Conservation (phyloP, 2,113 vertebrate genomes). For the Rhinolophus sinicus region DNA sequence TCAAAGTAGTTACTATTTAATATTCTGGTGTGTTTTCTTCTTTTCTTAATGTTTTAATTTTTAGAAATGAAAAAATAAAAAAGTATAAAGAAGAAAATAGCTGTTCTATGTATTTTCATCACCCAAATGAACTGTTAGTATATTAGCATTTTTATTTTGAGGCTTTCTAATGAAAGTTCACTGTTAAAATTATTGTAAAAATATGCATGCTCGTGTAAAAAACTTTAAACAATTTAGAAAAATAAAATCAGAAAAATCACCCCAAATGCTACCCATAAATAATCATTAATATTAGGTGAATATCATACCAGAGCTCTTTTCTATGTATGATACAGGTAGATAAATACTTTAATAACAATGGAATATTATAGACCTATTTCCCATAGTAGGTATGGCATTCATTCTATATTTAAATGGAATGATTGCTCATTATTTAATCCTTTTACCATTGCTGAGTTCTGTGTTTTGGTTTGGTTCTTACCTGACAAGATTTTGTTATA, state of each 20-base stretch:
- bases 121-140: not conserved
- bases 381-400: not conserved
- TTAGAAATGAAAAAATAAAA: conserved; percentile 11
- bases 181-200: not conserved
- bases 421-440: not conserved
- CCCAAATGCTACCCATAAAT: not conserved
- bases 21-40: not conserved
- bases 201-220: not conserved
- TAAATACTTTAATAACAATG: not conserved
- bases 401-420: not conserved
- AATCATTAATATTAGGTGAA: not conserved
- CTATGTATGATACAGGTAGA: not conserved
- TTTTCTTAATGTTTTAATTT: conserved; percentile 21
- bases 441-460: not conserved
- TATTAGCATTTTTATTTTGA: conserved; percentile 19
- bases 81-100: not conserved
- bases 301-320: not conserved
- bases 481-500: not conserved
- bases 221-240: not conserved
- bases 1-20: not conserved
- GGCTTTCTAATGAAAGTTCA: not conserved
- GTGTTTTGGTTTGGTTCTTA: not conserved
- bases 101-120: not conserved
- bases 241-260: not conserved
- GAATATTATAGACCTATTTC: not conserved